phyloP scores from a whole-genome alignment of 2,113 vertebrate species.

The Notechis scutatus region DNA sequence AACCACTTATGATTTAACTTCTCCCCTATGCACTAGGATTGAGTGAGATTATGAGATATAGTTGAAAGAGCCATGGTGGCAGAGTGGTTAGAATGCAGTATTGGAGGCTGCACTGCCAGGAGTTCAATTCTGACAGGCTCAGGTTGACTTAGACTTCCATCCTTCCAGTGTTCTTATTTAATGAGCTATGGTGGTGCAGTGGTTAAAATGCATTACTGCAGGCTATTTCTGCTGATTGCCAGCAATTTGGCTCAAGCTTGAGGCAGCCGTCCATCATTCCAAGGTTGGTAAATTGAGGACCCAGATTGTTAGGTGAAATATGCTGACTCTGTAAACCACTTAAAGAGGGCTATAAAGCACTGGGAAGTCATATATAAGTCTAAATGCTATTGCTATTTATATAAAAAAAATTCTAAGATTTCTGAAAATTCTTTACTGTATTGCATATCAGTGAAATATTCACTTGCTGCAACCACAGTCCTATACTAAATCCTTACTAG shows the following conservation, averaged over 20 bases:
- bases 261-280: too few species aligned
- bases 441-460: slow-evolving; percentile 5
- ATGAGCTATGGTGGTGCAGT: too few species aligned
- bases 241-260: too few species aligned
- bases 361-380: too few species aligned
- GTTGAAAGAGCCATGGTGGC: neutral
- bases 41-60: neutral
- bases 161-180: too few species aligned
- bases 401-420: neutral
- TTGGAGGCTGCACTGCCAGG: neutral
- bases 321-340: too few species aligned
- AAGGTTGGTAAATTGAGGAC: too few species aligned
- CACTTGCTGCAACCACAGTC: neutral
- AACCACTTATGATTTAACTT: neutral
- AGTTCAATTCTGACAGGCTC: neutral
- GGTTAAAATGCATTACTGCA: too few species aligned
- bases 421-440: slow-evolving; percentile 21
- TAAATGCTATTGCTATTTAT: too few species aligned
- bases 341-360: too few species aligned
- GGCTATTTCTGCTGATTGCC: too few species aligned
- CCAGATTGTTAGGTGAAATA: too few species aligned
- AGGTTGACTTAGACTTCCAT: neutral
- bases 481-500: neutral
- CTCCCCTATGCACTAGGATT: neutral
- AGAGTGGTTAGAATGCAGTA: neutral